Conservation (phyloP, 2,797 vertebrate genomes). For the Sebastiscus tertius region DNA sequence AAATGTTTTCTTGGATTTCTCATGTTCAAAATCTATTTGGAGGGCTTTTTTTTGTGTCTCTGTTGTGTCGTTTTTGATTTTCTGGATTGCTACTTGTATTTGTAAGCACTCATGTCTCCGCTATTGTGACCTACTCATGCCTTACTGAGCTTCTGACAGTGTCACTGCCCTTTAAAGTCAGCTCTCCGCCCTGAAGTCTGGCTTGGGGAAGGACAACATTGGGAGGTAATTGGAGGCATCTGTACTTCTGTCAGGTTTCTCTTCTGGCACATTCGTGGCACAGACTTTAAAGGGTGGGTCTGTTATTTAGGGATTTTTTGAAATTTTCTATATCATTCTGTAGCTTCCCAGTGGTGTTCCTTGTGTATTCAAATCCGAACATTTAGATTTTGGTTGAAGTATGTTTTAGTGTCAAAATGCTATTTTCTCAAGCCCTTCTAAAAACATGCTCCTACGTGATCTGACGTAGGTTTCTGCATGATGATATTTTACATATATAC, state of each 20-base stretch:
- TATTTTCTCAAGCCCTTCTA: too few species aligned
- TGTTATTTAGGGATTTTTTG: background rate
- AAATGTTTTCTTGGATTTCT: background rate
- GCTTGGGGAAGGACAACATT: background rate
- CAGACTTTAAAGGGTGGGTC: background rate
- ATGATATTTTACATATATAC: too few species aligned
- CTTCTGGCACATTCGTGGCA: background rate
- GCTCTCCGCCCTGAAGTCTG: background rate
- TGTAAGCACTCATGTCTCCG: background rate
- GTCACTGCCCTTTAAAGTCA: conserved; percentile 17
- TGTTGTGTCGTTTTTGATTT: background rate
- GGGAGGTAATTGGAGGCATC: background rate
- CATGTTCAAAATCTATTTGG: background rate
- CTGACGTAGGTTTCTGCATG: too few species aligned
- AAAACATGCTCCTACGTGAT: too few species aligned
- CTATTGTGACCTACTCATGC: conserved; percentile 13
- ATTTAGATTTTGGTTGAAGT: too few species aligned
- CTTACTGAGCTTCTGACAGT: conserved; percentile 7
- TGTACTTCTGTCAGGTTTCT: background rate
- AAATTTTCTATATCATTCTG: background rate
- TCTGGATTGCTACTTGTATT: conserved; percentile 1
- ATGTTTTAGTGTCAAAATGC: too few species aligned
- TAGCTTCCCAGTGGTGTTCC: background rate
- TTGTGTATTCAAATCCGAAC: background rate
- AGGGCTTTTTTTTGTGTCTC: background rate